Evolutionary conservation across 2,888 invertebrate species (phyloP).

Genomic region (Hirtodrosophila trivittata): DNA sequence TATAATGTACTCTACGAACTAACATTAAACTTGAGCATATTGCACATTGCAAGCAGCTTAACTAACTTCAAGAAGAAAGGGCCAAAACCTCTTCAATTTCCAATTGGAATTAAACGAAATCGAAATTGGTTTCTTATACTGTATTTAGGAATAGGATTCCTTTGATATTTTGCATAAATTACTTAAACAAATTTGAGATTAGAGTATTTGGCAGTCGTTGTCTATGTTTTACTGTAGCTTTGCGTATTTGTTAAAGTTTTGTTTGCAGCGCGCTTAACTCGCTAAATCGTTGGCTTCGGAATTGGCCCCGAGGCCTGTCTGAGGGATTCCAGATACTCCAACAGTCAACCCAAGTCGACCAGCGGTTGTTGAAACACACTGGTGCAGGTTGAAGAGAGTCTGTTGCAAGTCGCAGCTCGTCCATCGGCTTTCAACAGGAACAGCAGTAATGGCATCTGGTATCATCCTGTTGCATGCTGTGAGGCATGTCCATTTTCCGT

Average conservation of each 20-base stretch:
- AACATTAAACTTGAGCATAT: no score
- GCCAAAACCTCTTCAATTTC: no score
- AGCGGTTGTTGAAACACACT: slow-evolving; percentile 1
- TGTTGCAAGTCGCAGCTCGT: not conserved
- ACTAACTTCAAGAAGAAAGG: no score
- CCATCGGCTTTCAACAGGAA: slow-evolving; percentile 16
- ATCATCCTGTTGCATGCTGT: slow-evolving; percentile 43
- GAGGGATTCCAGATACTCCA: slow-evolving; percentile 12
- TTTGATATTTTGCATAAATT: no score
- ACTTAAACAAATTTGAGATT: no score
- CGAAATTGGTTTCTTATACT: no score
- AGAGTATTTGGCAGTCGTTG: slow-evolving; percentile 4
- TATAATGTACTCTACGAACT: no score
- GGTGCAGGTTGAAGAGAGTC: not conserved
- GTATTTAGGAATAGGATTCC: no score
- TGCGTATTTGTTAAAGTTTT: slow-evolving; percentile 8
- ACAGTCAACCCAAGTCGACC: not conserved
- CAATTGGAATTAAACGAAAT: no score
- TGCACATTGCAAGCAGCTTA: no score
- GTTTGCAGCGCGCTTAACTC: slow-evolving; percentile 6
- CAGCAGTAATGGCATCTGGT: slow-evolving; percentile 5
- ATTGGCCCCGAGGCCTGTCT: slow-evolving; percentile 17
- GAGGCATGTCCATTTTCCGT: slow-evolving; percentile 18
- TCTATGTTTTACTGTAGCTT: not conserved
- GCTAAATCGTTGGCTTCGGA: slow-evolving; percentile 23